Percentiles rank a stretch among this genome's conserved stretches.
Conservation (phyloP, 2,113 vertebrate species). For the Triplophysa rosa region DNA sequence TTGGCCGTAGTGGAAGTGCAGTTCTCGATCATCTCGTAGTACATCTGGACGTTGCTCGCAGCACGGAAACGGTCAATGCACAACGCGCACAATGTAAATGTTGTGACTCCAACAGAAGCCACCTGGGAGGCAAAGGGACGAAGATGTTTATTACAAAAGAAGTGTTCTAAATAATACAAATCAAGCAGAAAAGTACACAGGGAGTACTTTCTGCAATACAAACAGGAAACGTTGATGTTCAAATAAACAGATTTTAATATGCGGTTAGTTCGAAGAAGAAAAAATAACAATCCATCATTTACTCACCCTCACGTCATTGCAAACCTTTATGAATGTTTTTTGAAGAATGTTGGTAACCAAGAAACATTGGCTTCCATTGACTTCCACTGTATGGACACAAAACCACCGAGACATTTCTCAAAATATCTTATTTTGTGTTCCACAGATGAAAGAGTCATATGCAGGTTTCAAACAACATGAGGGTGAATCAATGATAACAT, state of each 20-base stretch:
- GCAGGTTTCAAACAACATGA: not conserved
- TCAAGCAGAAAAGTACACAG: no score
- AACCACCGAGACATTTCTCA: not conserved
- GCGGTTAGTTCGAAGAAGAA: not conserved
- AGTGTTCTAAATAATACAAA: no score
- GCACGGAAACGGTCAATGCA: slow-evolving; percentile 96
- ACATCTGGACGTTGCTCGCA: slow-evolving; percentile 93
- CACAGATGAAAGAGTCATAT: no score
- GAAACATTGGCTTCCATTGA: no score
- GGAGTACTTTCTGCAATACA: no score
- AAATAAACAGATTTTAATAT: not conserved
- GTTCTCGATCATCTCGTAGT: slow-evolving; percentile 97
- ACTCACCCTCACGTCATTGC: not conserved
- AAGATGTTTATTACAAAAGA: not conserved
- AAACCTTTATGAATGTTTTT: not conserved
- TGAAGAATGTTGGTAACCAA: no score
- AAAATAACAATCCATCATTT: not conserved
- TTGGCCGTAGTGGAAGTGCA: slow-evolving; percentile 91
- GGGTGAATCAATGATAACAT: no score
- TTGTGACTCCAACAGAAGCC: slow-evolving; percentile 91
- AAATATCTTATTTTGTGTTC: not conserved
- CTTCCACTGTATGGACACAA: no score
- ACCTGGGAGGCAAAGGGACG: slow-evolving; percentile 75
- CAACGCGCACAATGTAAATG: slow-evolving; percentile 92
- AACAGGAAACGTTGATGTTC: no score